These are phyloP conservation scores for Odontesthes bonariensis DNA, from an alignment of 2,113 vertebrate genomes.

Conservation along the genomic window DNA sequence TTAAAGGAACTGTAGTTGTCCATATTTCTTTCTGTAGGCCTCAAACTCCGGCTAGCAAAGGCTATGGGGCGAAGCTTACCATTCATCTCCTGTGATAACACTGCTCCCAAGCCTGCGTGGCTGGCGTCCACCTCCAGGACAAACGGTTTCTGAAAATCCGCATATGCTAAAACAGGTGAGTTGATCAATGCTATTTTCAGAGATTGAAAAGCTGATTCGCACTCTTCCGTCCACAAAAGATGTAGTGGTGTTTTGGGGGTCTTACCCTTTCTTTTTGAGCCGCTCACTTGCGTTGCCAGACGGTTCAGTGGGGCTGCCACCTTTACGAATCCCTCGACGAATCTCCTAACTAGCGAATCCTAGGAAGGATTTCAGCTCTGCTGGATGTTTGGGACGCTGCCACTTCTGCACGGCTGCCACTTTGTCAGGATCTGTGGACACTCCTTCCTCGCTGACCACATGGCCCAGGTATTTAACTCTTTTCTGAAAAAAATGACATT, in stretches of 20 bases:
- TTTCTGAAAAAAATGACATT: not conserved
- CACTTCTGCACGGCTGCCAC: not conserved
- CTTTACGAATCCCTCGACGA: not conserved
- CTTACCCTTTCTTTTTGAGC: not conserved
- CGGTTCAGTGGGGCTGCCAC: not conserved
- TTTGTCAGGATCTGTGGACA: not conserved
- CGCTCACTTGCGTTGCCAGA: no score
- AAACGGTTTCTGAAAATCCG: not conserved
- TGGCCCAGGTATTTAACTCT: not conserved
- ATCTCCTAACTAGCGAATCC: not conserved
- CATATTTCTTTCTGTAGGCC: not conserved
- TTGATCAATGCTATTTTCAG: not conserved
- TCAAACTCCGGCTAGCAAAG: not conserved
- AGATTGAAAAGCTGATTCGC: not conserved
- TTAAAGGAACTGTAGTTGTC: not conserved
- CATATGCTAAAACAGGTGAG: not conserved
- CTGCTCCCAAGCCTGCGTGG: not conserved
- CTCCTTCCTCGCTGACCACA: not conserved
- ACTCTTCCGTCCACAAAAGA: not conserved
- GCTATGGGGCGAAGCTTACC: not conserved
- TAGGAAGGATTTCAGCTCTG: not conserved
- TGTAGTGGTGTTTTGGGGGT: no score
- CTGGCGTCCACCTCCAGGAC: constrained; percentile 7
- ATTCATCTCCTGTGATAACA: not conserved
- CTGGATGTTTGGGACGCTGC: not conserved